These are phyloP conservation scores for Ateles fusciceps DNA, from an alignment of 2,797 vertebrate genomes.

Conservation along the genomic window DNA sequence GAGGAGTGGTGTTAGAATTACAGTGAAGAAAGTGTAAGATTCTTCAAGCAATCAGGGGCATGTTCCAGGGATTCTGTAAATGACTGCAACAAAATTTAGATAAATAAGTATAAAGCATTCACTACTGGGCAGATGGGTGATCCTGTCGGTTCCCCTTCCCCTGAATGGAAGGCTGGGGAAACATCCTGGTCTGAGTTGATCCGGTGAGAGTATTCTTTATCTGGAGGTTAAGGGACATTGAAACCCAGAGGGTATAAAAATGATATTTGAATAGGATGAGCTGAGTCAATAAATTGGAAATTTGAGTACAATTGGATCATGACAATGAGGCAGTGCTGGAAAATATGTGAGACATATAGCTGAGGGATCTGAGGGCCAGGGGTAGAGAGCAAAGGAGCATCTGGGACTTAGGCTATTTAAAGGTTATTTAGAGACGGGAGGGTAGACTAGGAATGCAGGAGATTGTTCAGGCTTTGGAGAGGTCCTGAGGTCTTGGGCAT, in stretches of 20 bases:
- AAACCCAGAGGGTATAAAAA: neutral
- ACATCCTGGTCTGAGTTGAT: neutral
- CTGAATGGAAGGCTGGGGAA: neutral
- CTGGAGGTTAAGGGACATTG: neutral
- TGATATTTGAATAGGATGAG: neutral
- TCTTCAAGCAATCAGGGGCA: neutral
- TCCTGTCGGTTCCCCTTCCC: neutral
- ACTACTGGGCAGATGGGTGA: neutral
- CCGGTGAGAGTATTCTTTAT: neutral
- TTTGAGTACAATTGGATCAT: neutral
- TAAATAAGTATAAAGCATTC: neutral
- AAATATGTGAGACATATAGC: neutral
- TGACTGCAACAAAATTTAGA: neutral
- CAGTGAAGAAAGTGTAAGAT: neutral
- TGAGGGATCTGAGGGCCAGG: neutral
- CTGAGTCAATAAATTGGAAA: neutral
- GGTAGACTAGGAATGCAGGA: neutral
- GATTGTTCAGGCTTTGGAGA: neutral
- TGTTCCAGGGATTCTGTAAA: neutral
- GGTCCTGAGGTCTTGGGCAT: neutral
- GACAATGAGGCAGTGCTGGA: neutral
- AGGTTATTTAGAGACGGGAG: neutral
- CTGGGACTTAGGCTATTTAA: neutral
- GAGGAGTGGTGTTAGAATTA: neutral
- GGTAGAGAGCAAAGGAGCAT: neutral